Conservation (phyloP, 2,113 vertebrate genomes). For the Anhinga anhinga region DNA sequence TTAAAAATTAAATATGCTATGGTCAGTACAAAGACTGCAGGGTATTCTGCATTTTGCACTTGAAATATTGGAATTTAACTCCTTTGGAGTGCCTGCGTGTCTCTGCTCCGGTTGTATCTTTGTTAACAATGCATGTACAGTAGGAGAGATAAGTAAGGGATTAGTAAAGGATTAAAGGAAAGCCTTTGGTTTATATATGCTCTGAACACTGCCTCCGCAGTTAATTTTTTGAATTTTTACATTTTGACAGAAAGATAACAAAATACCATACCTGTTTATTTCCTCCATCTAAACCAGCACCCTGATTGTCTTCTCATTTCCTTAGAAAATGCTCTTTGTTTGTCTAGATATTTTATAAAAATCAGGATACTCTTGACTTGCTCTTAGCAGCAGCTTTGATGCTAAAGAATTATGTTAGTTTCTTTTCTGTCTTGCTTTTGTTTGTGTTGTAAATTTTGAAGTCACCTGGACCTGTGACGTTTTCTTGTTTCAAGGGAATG, state of each 20-base stretch:
- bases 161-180: slow-evolving; percentile 38
- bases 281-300: not conserved
- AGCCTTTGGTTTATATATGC: not conserved
- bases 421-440: not conserved
- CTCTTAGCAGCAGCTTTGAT: not conserved
- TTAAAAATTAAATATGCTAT: not conserved
- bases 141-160: slow-evolving; percentile 52
- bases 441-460: not conserved
- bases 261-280: not conserved
- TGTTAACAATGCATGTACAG: slow-evolving; percentile 6
- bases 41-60: not conserved
- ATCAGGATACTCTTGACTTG: not conserved
- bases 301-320: not conserved
- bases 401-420: not conserved
- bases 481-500: not conserved
- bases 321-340: not conserved
- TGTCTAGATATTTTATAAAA: not conserved
- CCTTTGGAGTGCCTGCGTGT: not conserved
- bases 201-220: not conserved
- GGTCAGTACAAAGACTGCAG: not conserved
- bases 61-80: not conserved
- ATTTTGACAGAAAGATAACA: slow-evolving; percentile 19
- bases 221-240: slow-evolving; percentile 50
- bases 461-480: not conserved
- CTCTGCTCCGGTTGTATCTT: slow-evolving; percentile 2